Evolutionary conservation across 1,140 invertebrate genomes (phyloP).

Genomic region (Callitettix versicolor): DNA sequence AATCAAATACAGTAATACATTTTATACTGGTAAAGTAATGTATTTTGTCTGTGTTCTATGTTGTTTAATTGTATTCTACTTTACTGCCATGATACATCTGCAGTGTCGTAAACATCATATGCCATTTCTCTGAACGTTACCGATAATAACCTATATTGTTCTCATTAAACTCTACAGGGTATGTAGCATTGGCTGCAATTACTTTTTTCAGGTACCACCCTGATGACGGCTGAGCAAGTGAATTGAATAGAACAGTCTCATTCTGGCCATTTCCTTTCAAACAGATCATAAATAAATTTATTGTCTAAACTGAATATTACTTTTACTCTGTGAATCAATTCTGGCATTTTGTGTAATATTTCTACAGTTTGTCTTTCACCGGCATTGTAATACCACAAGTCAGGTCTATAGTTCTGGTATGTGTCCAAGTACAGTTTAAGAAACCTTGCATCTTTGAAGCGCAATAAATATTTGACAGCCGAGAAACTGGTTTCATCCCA

Average conservation of each 20-base stretch:
- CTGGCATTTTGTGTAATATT: neutral
- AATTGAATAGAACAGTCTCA: conserved; percentile 11
- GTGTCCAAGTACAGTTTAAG: conserved; percentile 27
- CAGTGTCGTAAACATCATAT: conserved; percentile 7
- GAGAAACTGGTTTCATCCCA: conserved; percentile 26
- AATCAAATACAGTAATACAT: too few relatives aligned
- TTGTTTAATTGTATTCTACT: too few relatives aligned
- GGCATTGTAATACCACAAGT: conserved; percentile 31
- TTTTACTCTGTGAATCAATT: conserved; percentile 11
- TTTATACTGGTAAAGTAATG: too few relatives aligned
- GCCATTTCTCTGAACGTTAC: conserved; percentile 18
- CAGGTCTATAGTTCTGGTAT: conserved; percentile 26
- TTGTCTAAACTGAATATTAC: neutral
- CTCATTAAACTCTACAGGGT: conserved; percentile 11
- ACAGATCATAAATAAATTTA: neutral
- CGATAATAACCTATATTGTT: conserved; percentile 12
- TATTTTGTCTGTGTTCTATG: too few relatives aligned
- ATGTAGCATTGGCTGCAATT: conserved; percentile 8
- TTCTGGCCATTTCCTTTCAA: neutral
- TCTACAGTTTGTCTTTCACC: conserved; percentile 25
- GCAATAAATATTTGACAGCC: conserved; percentile 28
- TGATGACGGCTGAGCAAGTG: conserved; percentile 16
- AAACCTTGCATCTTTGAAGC: conserved; percentile 28
- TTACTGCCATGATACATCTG: neutral
- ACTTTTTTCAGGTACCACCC: conserved; percentile 11